Conservation (phyloP, 1,140 invertebrate species). For the Caerostris extrusa region DNA sequence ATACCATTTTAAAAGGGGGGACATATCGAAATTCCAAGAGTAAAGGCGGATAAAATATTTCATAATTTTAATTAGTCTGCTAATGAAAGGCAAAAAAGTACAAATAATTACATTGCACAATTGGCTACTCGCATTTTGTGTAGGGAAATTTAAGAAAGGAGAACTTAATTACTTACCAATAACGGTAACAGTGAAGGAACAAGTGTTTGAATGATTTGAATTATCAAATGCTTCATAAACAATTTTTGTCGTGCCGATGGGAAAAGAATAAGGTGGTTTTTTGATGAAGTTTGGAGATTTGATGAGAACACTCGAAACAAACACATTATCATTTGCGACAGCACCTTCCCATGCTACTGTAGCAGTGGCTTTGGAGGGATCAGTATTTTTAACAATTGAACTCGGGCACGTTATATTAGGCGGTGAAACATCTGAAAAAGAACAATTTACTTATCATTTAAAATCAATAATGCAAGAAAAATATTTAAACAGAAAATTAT, state of each 20-base stretch:
- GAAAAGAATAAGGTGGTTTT: conserved; percentile 57
- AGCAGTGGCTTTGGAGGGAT: conserved; percentile 42
- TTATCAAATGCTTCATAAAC: conserved; percentile 72
- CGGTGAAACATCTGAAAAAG: conserved; percentile 53
- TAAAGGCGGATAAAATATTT: no score
- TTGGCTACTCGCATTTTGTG: no score
- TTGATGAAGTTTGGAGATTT: conserved; percentile 19
- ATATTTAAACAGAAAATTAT: no score
- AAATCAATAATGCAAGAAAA: background rate
- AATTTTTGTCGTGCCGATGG: conserved; percentile 63
- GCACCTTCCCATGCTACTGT: conserved; percentile 38
- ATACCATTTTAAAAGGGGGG: no score
- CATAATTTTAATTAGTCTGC: no score
- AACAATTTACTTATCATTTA: background rate
- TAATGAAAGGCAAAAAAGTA: no score
- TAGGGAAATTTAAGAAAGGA: background rate
- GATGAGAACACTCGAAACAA: conserved; percentile 11
- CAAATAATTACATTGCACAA: no score
- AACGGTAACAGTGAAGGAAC: conserved; percentile 68
- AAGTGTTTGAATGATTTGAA: conserved; percentile 48
- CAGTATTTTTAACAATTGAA: background rate
- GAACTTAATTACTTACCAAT: conserved; percentile 12
- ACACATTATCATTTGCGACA: conserved; percentile 40
- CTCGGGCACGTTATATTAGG: conserved; percentile 57
- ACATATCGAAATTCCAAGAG: no score